Percentiles rank a stretch among this genome's conserved stretches.
Conservation (phyloP, 2,797 vertebrate species). For the Sebastes matsubarae region DNA sequence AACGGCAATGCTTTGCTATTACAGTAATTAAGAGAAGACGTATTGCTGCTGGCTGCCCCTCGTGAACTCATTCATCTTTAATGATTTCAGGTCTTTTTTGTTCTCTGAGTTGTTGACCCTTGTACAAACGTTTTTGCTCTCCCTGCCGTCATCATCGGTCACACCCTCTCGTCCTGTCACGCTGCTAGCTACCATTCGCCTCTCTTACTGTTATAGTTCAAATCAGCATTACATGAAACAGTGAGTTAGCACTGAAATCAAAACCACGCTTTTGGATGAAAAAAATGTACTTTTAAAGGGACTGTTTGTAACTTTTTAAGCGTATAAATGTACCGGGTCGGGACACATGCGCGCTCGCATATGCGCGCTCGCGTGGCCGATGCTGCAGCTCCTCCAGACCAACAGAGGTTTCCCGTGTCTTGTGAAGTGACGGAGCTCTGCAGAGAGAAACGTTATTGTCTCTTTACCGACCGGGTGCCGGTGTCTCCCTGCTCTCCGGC, state of each 20-base stretch:
- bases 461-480: too few relatives aligned
- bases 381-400: too few relatives aligned
- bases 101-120: conserved; percentile 70
- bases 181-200: not conserved
- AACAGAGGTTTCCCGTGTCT: too few relatives aligned
- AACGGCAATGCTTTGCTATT: conserved; percentile 77
- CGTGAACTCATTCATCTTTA: conserved; percentile 79
- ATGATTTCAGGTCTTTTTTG: conserved; percentile 69
- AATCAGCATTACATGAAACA: not conserved
- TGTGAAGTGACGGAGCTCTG: too few relatives aligned
- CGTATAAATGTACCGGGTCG: too few relatives aligned
- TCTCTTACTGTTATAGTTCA: not conserved
- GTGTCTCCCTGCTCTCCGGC: too few relatives aligned
- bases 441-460: too few relatives aligned
- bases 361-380: too few relatives aligned
- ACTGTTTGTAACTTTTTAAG: too few relatives aligned
- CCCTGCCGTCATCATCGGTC: conserved; percentile 62
- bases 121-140: conserved; percentile 67
- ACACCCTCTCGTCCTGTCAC: conserved; percentile 38
- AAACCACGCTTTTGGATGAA: not conserved
- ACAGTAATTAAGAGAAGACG: conserved; percentile 84
- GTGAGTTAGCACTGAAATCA: not conserved
- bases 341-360: too few relatives aligned
- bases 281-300: not conserved
- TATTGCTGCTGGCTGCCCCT: conserved; percentile 71